Base-by-base conservation (phyloP, 1,140 invertebrate species). In the Drosophila triauraria region DNA sequence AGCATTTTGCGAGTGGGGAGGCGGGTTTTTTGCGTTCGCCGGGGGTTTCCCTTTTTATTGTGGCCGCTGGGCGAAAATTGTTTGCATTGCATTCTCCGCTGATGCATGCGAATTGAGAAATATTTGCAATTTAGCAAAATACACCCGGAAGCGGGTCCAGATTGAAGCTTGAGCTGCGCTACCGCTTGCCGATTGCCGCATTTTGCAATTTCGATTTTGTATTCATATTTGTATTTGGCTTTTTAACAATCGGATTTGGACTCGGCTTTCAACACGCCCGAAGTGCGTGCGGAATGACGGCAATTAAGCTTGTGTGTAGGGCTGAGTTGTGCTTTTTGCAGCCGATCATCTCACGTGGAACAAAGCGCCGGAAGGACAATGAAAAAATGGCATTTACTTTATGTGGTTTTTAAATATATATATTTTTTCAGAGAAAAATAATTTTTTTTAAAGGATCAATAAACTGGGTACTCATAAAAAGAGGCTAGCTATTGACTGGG, bases 121-220 rank as follows among this genome's bases (percentile, higher is more conserved):
- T 90, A 90, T 90, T 90, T 90, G 85, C 85, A 90, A 90, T 91
- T 90, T 90, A 85, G 85, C 85, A 90, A 90, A 90, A 90, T 85
- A 77, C 75, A 80, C 75, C 84, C 78, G 85, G 78, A 90, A 86
- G 85, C 81, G 65, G 82, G 40, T 50, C 77, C 67, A 67, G 54
- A 74, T 74, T 72, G 71, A 83, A 53, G 83, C 79, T 67, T 63
- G 57, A 63, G 82, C 65, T 65, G 54, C 50, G 72, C 54, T 47
- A 3, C 27, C 23, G 13, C 12, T 44, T 27, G 10, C 27, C 42
- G 44, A 32, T 40, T 54, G 60, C 40, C 51, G 38, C 63, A 54
- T 54, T 58, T 63, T 57, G 51, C 40, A 23, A 35, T 57, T 68
- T 54, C 61, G 75, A 77, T 68, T 69, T 65, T 48, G 65, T 38